These are phyloP conservation scores for Trichechus manatus DNA, from an alignment of 2,113 vertebrate genomes.

Conservation along the genomic window DNA sequence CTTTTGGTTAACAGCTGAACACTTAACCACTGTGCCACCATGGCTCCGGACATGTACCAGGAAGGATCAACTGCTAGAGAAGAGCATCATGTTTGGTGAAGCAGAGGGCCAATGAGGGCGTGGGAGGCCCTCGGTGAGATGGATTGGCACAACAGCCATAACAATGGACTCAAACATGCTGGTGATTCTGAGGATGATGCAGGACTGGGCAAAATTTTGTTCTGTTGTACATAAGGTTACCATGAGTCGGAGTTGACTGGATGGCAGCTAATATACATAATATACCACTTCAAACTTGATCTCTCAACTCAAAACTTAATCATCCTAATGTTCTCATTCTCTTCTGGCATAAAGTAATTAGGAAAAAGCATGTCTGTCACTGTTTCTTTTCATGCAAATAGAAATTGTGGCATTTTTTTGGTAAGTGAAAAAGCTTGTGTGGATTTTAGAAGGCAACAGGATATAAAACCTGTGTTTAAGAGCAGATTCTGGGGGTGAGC, in stretches of 20 bases:
- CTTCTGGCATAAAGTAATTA: slow-evolving; percentile 8
- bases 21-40: no score
- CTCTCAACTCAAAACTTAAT: slow-evolving; percentile 6
- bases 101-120: not conserved
- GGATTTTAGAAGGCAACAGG: slow-evolving; percentile 35
- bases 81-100: not conserved
- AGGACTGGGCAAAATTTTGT: not conserved
- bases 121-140: not conserved
- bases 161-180: not conserved
- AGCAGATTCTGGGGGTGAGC: not conserved
- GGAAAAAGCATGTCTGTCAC: not conserved
- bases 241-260: not conserved
- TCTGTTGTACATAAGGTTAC: not conserved
- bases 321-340: slow-evolving; percentile 6
- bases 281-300: not conserved
- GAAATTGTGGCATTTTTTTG: not conserved
- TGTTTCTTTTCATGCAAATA: not conserved
- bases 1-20: no score
- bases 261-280: not conserved
- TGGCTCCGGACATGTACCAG: not conserved
- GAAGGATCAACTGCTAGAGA: not conserved
- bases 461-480: slow-evolving; percentile 48
- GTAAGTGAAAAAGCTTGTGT: not conserved
- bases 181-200: not conserved
- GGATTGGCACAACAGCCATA: not conserved